Evolutionary conservation across 2,113 vertebrate genomes (phyloP).

Genomic region (Sakesphorus luctuosus): DNA sequence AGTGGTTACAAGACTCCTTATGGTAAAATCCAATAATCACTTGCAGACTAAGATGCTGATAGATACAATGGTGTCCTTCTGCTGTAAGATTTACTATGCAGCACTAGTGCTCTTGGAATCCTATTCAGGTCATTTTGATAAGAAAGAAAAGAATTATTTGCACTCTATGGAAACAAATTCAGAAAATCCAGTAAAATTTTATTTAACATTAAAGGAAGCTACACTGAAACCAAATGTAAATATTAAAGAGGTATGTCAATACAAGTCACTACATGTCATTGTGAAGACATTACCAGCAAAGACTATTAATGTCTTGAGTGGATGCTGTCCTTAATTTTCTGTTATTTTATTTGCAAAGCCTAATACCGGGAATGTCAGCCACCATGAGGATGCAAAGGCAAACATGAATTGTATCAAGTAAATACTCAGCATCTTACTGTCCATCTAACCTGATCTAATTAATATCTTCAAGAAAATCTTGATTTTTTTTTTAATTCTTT

Average conservation of each 20-base stretch:
- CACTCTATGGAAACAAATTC: neutral
- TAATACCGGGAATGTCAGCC: neutral
- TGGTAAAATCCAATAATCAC: neutral
- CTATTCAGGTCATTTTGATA: neutral
- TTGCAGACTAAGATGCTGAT: neutral
- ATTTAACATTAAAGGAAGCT: neutral
- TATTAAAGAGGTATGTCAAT: neutral
- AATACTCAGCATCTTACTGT: neutral
- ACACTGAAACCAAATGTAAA: neutral
- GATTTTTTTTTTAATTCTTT: neutral
- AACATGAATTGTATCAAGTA: neutral
- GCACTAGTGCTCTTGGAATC: neutral
- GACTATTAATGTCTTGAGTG: neutral
- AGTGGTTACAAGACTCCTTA: neutral
- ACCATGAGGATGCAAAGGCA: neutral
- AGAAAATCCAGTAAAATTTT: neutral
- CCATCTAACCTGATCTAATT: neutral
- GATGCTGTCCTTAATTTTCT: neutral
- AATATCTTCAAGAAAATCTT: neutral
- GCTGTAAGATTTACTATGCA: neutral
- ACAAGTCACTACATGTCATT: neutral
- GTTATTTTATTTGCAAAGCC: neutral
- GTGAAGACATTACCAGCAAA: neutral
- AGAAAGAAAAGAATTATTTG: neutral
- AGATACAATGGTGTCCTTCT: neutral